These are phyloP conservation scores for Elmis aenea DNA, from an alignment of 2,888 invertebrate genomes.

Conservation along the genomic window DNA sequence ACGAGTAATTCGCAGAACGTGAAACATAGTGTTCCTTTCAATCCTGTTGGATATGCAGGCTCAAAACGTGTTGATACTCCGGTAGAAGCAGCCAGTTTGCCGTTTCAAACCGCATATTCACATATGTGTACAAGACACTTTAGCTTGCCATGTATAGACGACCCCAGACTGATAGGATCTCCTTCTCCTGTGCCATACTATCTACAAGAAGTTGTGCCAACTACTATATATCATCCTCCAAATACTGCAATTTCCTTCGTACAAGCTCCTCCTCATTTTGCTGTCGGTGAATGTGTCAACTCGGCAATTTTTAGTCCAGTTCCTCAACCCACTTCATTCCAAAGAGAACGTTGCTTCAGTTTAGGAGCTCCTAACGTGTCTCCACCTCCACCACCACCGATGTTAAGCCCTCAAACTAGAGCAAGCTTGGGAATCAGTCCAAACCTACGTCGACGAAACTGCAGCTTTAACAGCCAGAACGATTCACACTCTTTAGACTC, in stretches of 20 bases:
- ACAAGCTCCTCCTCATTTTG: conserved; percentile 57
- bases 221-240: conserved; percentile 28
- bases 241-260: conserved; percentile 33
- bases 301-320: conserved; percentile 37
- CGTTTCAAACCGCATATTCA: conserved; percentile 50
- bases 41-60: conserved; percentile 56
- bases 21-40: conserved; percentile 71
- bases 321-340: conserved; percentile 27
- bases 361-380: conserved; percentile 48
- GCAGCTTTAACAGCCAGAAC: conserved; percentile 70
- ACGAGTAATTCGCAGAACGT: conserved; percentile 70
- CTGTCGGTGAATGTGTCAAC: conserved; percentile 60
- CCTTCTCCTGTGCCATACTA: conserved; percentile 45
- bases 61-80: conserved; percentile 26
- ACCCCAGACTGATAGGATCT: conserved; percentile 43
- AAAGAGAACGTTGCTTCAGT: conserved; percentile 61
- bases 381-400: conserved; percentile 47
- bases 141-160: conserved; percentile 64
- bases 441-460: conserved; percentile 48
- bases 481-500: conserved; percentile 63
- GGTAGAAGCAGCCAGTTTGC: conserved; percentile 24
- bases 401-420: conserved; percentile 59
- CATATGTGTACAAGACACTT: conserved; percentile 66
- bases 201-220: conserved; percentile 36
- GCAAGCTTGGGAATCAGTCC: conserved; percentile 59